Conservation (phyloP, 2,888 invertebrate genomes). For the Zonitis immaculata region DNA sequence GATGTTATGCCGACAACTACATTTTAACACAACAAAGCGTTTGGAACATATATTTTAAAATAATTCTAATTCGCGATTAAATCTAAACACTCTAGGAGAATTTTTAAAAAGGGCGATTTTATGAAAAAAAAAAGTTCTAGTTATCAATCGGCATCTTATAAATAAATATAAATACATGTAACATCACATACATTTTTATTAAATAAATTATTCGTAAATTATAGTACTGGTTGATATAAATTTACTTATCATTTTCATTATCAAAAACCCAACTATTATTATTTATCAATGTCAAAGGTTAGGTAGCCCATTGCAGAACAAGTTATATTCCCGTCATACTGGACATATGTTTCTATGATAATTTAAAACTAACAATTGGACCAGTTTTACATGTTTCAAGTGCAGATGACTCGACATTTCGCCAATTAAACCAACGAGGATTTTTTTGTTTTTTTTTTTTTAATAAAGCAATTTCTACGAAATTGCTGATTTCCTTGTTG, state of each 20-base stretch:
- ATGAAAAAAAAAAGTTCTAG: not conserved
- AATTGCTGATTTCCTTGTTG: not conserved
- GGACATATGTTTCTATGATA: constrained; percentile 2
- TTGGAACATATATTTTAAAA: constrained; percentile 13
- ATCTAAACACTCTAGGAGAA: constrained; percentile 5
- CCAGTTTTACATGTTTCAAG: constrained; percentile 2
- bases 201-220: not conserved
- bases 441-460: too few relatives aligned
- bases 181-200: not conserved
- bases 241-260: constrained; percentile 9
- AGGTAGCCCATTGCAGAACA: constrained; percentile 15
- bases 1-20: constrained; percentile 10
- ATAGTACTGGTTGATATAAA: not conserved
- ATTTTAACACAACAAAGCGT: constrained; percentile 16
- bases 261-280: constrained; percentile 14
- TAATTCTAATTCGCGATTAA: constrained; percentile 13
- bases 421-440: not conserved
- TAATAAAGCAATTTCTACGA: not conserved
- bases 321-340: constrained; percentile 7
- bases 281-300: constrained; percentile 18
- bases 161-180: too few relatives aligned
- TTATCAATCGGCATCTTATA: not conserved
- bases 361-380: not conserved
- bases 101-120: not conserved
- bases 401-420: not conserved